Evolutionary conservation across 2,888 invertebrate genomes (phyloP).

Genomic region (Euphydryas editha): DNA sequence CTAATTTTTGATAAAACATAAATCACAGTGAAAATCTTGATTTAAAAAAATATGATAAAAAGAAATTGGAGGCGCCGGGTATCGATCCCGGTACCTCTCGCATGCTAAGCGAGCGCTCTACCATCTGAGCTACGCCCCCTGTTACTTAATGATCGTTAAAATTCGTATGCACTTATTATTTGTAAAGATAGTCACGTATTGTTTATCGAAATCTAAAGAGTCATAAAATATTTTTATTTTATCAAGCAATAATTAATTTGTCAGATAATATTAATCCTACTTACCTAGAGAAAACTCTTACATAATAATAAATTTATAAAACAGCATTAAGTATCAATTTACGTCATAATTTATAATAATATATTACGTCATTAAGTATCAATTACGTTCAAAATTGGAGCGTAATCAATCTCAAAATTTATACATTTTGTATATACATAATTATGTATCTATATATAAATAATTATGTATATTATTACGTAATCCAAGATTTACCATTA

Average conservation of each 20-base stretch:
- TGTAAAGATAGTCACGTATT: neutral
- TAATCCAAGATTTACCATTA: no score
- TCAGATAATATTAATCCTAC: neutral
- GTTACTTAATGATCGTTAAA: neutral
- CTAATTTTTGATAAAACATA: neutral
- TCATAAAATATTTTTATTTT: constrained; percentile 1
- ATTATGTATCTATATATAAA: neutral
- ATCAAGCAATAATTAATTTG: neutral
- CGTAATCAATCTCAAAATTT: no score
- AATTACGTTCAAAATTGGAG: no score
- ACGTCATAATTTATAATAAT: no score
- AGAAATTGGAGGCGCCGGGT: constrained; percentile 78
- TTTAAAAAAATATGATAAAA: neutral
- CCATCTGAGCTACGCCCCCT: constrained; percentile 83
- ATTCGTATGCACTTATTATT: neutral
- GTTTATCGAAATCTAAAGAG: neutral
- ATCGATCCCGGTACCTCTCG: constrained; percentile 84
- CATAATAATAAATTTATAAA: neutral
- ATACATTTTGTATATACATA: no score
- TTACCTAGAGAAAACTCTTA: neutral
- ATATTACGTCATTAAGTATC: no score
- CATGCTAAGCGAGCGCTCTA: constrained; percentile 84
- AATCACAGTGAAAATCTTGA: neutral
- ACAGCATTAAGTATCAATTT: no score
- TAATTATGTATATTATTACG: no score